A percentile compares a stretch with the other conserved stretches of the same genome.
These are phyloP conservation scores for Vidua chalybeata DNA, from an alignment of 2,113 vertebrate genomes.

Conservation along the genomic window DNA sequence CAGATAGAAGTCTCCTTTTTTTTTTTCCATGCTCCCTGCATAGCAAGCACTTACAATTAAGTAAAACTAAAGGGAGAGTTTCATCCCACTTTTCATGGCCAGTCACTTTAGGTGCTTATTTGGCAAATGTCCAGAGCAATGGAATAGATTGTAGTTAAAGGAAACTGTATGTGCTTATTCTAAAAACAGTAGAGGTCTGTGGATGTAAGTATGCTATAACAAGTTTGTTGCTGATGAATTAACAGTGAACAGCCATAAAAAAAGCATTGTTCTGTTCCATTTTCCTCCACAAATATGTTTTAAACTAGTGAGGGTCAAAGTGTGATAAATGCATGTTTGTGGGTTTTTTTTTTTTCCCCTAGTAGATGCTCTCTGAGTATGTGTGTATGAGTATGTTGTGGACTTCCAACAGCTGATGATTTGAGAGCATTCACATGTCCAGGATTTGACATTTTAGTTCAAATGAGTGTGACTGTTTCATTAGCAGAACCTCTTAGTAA, in stretches of 20 bases:
- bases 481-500: background rate
- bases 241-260: background rate
- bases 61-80: background rate
- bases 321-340: background rate
- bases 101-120: background rate
- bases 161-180: background rate
- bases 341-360: rapidly evolving
- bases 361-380: background rate
- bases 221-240: background rate
- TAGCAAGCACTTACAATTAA: background rate
- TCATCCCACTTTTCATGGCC: background rate
- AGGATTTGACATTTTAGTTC: background rate
- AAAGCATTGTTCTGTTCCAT: background rate
- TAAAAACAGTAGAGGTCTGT: background rate
- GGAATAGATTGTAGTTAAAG: background rate
- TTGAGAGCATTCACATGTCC: background rate
- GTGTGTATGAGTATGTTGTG: background rate
- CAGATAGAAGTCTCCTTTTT: background rate
- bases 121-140: background rate
- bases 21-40: background rate
- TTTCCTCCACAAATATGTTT: rapidly evolving
- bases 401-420: background rate
- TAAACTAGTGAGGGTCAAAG: background rate
- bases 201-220: background rate
- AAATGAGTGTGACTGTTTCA: background rate